Percentiles rank a stretch among this genome's conserved stretches.
These are phyloP conservation scores for Neocloeon triangulifer DNA, from an alignment of 1,140 invertebrate species.

Conservation along the genomic window DNA sequence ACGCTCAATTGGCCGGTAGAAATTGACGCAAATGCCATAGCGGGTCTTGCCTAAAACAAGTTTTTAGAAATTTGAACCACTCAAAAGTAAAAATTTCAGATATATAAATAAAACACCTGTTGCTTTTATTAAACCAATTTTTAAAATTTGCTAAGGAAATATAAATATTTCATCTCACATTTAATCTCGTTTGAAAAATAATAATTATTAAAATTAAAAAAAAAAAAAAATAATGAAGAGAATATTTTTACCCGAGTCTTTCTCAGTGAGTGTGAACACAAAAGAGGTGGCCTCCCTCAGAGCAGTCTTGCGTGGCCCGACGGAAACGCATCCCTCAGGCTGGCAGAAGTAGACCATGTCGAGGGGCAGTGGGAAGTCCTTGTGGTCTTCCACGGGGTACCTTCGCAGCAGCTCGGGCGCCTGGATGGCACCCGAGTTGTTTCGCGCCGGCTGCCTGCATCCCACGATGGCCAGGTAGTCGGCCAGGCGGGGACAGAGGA, in stretches of 20 bases:
- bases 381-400: conserved; percentile 94
- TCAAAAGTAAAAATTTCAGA: too few relatives aligned
- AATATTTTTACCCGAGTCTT: conserved; percentile 86
- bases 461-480: conserved; percentile 97
- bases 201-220: too few relatives aligned
- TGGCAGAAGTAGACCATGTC: conserved; percentile 99
- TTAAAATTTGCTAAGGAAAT: too few relatives aligned
- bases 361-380: conserved; percentile 87
- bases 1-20: conserved; percentile 75
- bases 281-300: conserved; percentile 83
- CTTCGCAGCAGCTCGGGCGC: conserved; percentile 74
- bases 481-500: conserved; percentile 58
- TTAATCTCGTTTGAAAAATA: too few relatives aligned
- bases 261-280: conserved; percentile 96
- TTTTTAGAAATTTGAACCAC: too few relatives aligned
- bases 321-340: conserved; percentile 89
- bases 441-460: conserved; percentile 27
- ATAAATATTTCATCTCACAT: too few relatives aligned
- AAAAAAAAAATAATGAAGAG: too few relatives aligned
- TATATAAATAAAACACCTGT: too few relatives aligned
- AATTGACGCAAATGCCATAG: conserved; percentile 95
- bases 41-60: conserved; percentile 55
- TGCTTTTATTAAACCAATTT: too few relatives aligned
- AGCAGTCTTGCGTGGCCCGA: conserved; percentile 64
- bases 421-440: conserved; percentile 39